Conservation (phyloP, 1,140 invertebrate species). For the Drosophila lowei region DNA sequence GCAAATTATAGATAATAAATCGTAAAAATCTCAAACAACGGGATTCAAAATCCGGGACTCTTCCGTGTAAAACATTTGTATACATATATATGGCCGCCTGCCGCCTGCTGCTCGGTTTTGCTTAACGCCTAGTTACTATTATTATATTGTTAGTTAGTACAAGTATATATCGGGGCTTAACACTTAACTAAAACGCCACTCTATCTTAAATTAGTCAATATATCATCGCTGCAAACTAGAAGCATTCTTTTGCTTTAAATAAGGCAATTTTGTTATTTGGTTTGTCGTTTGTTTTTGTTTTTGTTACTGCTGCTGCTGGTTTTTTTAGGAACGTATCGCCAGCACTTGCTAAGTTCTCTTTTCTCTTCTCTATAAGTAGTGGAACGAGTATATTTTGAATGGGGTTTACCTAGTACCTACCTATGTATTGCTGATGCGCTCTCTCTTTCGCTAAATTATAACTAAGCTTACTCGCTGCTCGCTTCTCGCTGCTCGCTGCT, state of each 20-base stretch:
- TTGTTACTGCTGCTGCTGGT: conserved; percentile 24
- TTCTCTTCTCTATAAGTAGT: too few species aligned
- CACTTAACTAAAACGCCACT: conserved; percentile 45
- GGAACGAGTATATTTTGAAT: conserved; percentile 53
- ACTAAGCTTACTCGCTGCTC: conserved; percentile 29
- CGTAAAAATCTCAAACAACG: conserved; percentile 25
- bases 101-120: conserved; percentile 28
- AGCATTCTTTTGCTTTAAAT: conserved; percentile 67
- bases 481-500: too few species aligned
- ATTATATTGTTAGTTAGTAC: not conserved
- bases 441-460: too few species aligned
- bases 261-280: conserved; percentile 54
- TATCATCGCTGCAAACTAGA: conserved; percentile 73
- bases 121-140: conserved; percentile 21
- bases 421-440: conserved; percentile 60
- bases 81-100: conserved; percentile 16
- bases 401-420: conserved; percentile 36
- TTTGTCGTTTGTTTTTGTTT: conserved; percentile 35
- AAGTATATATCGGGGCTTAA: conserved; percentile 26
- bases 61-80: conserved; percentile 11
- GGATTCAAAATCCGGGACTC: conserved; percentile 10
- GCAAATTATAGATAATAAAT: conserved; percentile 56
- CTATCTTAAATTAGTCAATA: conserved; percentile 39
- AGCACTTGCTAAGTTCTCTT: conserved; percentile 58
- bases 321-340: conserved; percentile 74